Evolutionary conservation across 2,113 vertebrate genomes (phyloP).

Genomic region (Sapajus apella): DNA sequence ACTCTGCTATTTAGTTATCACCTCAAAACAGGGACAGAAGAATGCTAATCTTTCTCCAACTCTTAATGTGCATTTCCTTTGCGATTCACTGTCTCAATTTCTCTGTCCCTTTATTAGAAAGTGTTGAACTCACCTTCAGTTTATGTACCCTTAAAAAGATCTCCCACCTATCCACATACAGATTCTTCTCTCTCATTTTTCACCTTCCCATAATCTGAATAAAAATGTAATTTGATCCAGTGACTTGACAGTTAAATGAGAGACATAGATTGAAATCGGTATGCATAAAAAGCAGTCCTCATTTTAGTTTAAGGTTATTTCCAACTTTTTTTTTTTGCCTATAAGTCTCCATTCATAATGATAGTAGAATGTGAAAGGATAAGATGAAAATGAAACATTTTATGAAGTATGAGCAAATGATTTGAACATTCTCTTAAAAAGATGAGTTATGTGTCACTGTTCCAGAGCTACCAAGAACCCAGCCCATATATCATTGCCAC

Average conservation of each 20-base stretch:
- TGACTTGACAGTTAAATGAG: not conserved
- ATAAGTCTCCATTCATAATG: not conserved
- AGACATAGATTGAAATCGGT: not conserved
- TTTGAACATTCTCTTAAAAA: not conserved
- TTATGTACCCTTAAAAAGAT: not conserved
- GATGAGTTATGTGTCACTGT: not conserved
- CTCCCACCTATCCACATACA: not conserved
- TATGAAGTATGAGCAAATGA: not conserved
- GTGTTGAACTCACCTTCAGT: not conserved
- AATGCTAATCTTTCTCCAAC: not conserved
- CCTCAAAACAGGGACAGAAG: not conserved
- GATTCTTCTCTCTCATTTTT: not conserved
- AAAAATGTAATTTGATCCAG: not conserved
- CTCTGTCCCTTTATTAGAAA: not conserved
- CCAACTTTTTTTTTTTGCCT: not conserved
- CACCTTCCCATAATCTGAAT: not conserved
- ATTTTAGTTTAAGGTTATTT: not conserved
- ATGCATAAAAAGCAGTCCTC: not conserved
- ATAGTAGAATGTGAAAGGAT: not conserved
- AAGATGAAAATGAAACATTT: not conserved
- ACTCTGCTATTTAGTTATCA: not conserved
- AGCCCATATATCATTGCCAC: not conserved
- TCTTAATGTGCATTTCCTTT: slow-evolving; percentile 1
- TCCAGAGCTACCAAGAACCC: not conserved
- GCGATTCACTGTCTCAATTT: not conserved